Evolutionary conservation across 1,140 invertebrate species (phyloP), one percentile per base, ranked within the genome.

Genomic region (Cecropterus lyciades): DNA sequence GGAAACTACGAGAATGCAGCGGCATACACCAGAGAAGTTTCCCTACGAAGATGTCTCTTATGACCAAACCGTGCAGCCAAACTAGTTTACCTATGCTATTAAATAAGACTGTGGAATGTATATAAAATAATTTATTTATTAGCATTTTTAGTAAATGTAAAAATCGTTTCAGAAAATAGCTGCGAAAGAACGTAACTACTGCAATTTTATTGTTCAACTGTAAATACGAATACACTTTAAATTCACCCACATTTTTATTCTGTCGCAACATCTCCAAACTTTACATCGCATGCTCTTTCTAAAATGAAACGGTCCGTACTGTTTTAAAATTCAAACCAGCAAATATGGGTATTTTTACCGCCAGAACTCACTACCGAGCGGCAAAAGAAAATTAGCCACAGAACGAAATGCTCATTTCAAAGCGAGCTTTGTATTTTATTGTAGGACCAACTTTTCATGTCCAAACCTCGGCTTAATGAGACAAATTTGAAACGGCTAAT

Each of bases 301-400:
- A 24, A 62, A 62, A 62, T 62, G 57, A 62, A 62, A 62, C 57
- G 42, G 46, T 37, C 45, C 30, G 17, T 27, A 49, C 59, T 62
- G 46, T 62, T 62, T 62, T 51, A 62, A 62, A 62, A 62, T 62
- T 51, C 57, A 62, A 62, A 51, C 56, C 56, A 17, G 56, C 46
- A 62, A 62, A 49, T 62, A 62, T 62, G 46, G 30, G 30, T 40
- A 49, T 51, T 49, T 62, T 48, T 51, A 40, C 11, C 43, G 57
- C 11, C 56, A 17, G 33, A 40, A 40, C 43, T 59, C 56, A 27
- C 17, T 57, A 37, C 17, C n/a, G 24, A 16, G 40, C 9, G 27
- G 45, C 45, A 24, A 51, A 51, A 51, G 57, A 62, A 62, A 62
- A 60, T 62, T 62, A 49, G 13, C 56, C 40, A 5, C 15, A n/a